Evolutionary conservation across 1,140 invertebrate genomes (phyloP).

Genomic region (Aphelinus certus): DNA sequence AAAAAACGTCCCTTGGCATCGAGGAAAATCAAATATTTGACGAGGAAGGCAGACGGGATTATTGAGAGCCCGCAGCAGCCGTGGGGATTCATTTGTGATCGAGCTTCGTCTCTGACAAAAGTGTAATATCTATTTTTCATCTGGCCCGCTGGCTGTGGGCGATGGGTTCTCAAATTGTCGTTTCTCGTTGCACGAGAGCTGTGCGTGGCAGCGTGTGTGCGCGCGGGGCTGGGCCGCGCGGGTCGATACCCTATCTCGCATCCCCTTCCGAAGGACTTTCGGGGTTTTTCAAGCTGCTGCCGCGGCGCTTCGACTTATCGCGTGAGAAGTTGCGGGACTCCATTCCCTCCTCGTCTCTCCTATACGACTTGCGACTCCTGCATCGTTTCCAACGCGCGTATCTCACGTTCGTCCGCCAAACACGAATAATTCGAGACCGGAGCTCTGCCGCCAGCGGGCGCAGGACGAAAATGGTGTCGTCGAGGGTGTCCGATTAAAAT

Average conservation of each 20-base stretch:
- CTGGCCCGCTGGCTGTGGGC: neutral
- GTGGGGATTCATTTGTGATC: too few relatives aligned
- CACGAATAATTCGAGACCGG: neutral
- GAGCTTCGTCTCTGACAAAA: neutral
- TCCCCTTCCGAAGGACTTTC: neutral
- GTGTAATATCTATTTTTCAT: neutral
- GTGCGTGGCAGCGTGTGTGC: neutral
- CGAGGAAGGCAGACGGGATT: too few relatives aligned
- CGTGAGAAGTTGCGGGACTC: neutral
- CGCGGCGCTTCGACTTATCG: neutral
- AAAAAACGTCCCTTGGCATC: too few relatives aligned
- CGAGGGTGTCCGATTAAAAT: too few relatives aligned
- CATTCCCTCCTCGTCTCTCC: too few relatives aligned
- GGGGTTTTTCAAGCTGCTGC: neutral
- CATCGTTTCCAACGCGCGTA: too few relatives aligned
- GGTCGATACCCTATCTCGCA: conserved; percentile 22
- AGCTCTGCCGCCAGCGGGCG: neutral
- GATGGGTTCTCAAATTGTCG: neutral
- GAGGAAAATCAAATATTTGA: too few relatives aligned
- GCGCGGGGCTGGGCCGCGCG: neutral
- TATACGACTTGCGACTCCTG: too few relatives aligned
- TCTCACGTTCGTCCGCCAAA: neutral
- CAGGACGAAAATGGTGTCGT: neutral
- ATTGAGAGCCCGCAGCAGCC: too few relatives aligned
- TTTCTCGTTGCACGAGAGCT: neutral